Evolutionary conservation across 2,797 vertebrate species (phyloP).

Genomic region (Anguilla megastoma): DNA sequence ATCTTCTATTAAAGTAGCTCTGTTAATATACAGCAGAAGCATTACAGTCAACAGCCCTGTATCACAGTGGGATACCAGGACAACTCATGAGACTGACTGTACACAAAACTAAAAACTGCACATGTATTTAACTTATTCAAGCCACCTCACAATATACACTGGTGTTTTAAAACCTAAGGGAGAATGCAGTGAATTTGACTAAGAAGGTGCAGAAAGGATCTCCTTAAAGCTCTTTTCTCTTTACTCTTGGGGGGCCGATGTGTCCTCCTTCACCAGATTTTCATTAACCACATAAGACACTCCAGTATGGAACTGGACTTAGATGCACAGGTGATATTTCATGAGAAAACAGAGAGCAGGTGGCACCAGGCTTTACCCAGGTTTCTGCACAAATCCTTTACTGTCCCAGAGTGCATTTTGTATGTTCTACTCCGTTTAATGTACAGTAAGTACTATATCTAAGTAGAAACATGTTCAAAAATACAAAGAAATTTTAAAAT

Average conservation of each 20-base stretch:
- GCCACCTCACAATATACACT: background rate
- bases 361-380: background rate
- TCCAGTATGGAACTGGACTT: constrained; percentile 41
- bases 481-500: background rate
- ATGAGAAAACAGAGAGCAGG: background rate
- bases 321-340: constrained; percentile 34
- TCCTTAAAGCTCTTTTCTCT: background rate
- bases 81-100: background rate
- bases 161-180: background rate
- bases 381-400: background rate
- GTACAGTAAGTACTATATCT: background rate
- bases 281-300: constrained; percentile 60
- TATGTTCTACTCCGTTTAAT: background rate
- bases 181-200: background rate
- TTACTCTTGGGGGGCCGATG: background rate
- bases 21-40: background rate
- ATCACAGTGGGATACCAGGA: background rate
- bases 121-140: background rate
- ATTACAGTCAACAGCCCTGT: background rate
- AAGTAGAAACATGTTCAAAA: background rate
- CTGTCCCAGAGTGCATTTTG: background rate
- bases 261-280: constrained; percentile 57
- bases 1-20: background rate
- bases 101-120: background rate
- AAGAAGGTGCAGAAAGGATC: background rate